Evolutionary conservation across 1,140 invertebrate species (phyloP).

Genomic region (Cecropterus lyciades): DNA sequence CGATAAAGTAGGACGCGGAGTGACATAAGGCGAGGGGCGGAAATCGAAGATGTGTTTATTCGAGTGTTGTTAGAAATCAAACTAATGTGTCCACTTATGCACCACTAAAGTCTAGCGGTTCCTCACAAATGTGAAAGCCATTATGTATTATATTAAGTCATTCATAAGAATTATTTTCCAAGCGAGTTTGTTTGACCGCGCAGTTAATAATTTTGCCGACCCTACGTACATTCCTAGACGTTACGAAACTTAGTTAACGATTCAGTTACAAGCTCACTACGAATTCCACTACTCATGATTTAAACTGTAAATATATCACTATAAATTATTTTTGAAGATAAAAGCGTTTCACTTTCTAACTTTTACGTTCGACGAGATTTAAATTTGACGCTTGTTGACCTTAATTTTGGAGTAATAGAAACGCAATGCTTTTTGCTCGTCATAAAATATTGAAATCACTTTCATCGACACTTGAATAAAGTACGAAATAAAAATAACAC

Average conservation of each 20-base stretch:
- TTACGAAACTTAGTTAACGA: constrained; percentile 21
- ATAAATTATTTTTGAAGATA: constrained; percentile 13
- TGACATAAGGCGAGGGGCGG: too few species aligned
- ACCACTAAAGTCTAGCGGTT: constrained; percentile 10
- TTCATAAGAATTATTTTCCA: too few species aligned
- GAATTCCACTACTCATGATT: too few species aligned
- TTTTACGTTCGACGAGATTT: constrained; percentile 30
- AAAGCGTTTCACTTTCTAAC: constrained; percentile 32
- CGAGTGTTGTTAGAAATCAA: constrained; percentile 40
- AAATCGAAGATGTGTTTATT: background rate
- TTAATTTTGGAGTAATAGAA: background rate
- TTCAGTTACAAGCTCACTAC: background rate
- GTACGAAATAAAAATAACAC: constrained; percentile 1
- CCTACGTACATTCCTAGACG: background rate
- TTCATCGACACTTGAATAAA: background rate
- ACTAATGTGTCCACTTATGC: constrained; percentile 4
- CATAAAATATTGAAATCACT: background rate
- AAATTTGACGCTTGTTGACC: constrained; percentile 6
- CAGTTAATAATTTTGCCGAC: too few species aligned
- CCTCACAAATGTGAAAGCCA: constrained; percentile 22
- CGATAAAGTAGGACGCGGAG: too few species aligned
- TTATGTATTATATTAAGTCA: background rate
- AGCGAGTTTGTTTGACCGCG: too few species aligned
- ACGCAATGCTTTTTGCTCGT: background rate
- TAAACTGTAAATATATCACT: background rate